These are phyloP conservation scores for Drosophila kepulauana DNA, from an alignment of 1,140 invertebrate genomes.

Conservation along the genomic window DNA sequence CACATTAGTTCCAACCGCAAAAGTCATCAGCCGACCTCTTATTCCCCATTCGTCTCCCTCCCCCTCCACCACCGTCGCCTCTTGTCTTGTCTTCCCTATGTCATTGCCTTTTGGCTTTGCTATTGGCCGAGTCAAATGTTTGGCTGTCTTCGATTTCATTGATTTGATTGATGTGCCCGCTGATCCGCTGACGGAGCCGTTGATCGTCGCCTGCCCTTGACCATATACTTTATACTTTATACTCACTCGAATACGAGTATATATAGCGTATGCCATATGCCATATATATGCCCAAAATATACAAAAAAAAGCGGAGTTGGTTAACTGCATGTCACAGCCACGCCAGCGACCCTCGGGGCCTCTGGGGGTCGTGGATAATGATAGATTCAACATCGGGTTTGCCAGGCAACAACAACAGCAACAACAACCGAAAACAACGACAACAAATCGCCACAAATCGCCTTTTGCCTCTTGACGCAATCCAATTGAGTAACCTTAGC, in stretches of 20 bases:
- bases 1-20: slow-evolving; percentile 60
- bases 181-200: slow-evolving; percentile 64
- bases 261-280: not conserved
- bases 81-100: not conserved
- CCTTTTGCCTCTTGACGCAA: slow-evolving; percentile 58
- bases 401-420: slow-evolving; percentile 11
- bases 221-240: slow-evolving; percentile 49
- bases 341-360: slow-evolving; percentile 71
- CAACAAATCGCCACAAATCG: slow-evolving; percentile 53
- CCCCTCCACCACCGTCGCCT: not conserved
- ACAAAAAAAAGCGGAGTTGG: slow-evolving; percentile 26
- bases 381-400: slow-evolving; percentile 43
- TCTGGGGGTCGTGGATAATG: slow-evolving; percentile 62
- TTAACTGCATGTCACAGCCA: slow-evolving; percentile 57
- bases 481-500: slow-evolving; percentile 69
- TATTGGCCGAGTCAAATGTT: slow-evolving; percentile 24
- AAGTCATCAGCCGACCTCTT: slow-evolving; percentile 55
- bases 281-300: slow-evolving; percentile 31
- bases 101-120: slow-evolving; percentile 11
- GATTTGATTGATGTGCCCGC: slow-evolving; percentile 79
- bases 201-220: slow-evolving; percentile 63
- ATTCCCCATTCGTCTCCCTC: not conserved
- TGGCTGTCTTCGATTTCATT: slow-evolving; percentile 77
- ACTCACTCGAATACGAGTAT: too few relatives aligned
- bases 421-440: slow-evolving; percentile 4